Evolutionary conservation across 35 echinoderm and acorn worm genomes (phyloP).

Genomic region (Apostichopus parvimensis): DNA sequence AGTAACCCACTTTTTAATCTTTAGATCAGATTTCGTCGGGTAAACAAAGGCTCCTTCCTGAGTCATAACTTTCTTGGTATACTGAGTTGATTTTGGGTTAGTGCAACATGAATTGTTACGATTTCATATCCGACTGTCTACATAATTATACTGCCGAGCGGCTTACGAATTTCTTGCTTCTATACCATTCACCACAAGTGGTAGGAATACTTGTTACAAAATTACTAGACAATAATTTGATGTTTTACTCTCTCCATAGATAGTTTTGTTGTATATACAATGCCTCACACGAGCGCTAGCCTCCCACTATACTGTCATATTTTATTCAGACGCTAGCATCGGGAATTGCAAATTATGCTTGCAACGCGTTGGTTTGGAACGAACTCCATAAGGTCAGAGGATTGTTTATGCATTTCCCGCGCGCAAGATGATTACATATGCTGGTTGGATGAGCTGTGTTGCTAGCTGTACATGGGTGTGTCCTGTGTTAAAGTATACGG

Average conservation of each 20-base stretch:
- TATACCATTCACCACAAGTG: no score
- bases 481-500: conserved; percentile 2
- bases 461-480: conserved; percentile 6
- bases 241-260: no score
- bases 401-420: not conserved
- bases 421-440: conserved; percentile 12
- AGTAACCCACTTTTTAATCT: conserved; percentile 14
- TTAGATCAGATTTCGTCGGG: conserved; percentile 13
- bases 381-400: not conserved
- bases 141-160: no score
- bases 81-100: no score
- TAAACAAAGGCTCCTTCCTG: not conserved
- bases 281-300: no score
- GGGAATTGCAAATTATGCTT: not conserved
- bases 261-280: no score
- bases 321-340: not conserved
- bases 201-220: no score
- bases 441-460: not conserved
- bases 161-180: no score
- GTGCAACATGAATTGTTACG: no score
- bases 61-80: no score
- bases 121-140: no score
- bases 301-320: not conserved
- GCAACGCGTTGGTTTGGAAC: not conserved
- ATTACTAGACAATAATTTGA: no score